A percentile compares a stretch with the other conserved stretches of the same genome.
Conservation (phyloP, 2,888 invertebrate species). For the Busseola fusca region DNA sequence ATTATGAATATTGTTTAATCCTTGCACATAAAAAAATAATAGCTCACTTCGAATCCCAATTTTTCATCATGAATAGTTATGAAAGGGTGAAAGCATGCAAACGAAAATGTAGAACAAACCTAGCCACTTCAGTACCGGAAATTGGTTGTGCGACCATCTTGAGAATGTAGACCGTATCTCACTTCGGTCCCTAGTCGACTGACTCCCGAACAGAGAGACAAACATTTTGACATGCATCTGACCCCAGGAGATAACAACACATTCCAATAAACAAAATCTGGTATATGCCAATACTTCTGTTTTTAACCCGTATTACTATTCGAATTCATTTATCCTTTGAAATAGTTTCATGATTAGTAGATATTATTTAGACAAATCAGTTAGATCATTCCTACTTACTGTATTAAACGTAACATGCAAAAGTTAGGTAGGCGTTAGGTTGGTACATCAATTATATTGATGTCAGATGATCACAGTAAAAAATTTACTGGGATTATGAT, state of each 20-base stretch:
- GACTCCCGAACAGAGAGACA: constrained; percentile 38
- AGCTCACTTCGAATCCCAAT: not conserved
- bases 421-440: not conserved
- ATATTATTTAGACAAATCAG: not conserved
- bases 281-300: constrained; percentile 21
- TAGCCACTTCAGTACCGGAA: constrained; percentile 91
- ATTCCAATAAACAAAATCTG: constrained; percentile 48
- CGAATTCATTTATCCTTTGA: not conserved
- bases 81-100: not conserved
- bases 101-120: constrained; percentile 78
- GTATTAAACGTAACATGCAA: not conserved
- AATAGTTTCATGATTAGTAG: not conserved
- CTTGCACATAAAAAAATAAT: not conserved
- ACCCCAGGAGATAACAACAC: constrained; percentile 68
- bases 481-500: not conserved
- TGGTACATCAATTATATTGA: not conserved
- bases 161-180: constrained; percentile 66
- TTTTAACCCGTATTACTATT: constrained; percentile 4
- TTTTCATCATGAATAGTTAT: not conserved
- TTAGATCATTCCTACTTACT: not conserved
- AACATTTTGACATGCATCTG: constrained; percentile 50
- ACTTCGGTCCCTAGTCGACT: constrained; percentile 74
- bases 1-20: not conserved
- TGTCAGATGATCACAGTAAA: not conserved
- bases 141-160: constrained; percentile 85